Percentiles rank a stretch among this genome's conserved stretches.
Conservation (phyloP, 2,797 vertebrate species). For the Lagorchestes hirsutus region DNA sequence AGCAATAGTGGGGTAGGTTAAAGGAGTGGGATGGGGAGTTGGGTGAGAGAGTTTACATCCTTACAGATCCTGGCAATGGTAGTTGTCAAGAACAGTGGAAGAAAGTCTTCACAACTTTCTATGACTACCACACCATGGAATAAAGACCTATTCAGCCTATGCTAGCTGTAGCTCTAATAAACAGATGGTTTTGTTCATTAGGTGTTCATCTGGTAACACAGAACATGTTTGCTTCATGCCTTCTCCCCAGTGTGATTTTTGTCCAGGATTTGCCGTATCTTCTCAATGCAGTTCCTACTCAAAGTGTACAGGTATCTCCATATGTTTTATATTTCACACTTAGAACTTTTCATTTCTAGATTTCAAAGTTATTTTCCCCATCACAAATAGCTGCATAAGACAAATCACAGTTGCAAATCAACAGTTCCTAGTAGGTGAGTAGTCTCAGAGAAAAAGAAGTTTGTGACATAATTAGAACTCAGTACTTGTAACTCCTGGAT, state of each 20-base stretch:
- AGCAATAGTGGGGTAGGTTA: background rate
- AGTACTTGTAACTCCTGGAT: background rate
- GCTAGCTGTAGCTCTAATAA: background rate
- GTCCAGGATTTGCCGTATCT: background rate
- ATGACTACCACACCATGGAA: background rate
- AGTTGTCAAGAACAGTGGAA: background rate
- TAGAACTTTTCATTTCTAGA: background rate
- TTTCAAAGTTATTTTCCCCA: background rate
- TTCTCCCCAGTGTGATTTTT: background rate
- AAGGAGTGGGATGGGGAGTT: background rate
- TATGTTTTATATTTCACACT: background rate
- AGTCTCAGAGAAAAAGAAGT: background rate
- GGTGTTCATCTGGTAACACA: background rate
- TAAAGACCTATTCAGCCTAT: background rate
- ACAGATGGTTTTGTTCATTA: background rate
- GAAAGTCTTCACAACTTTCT: background rate
- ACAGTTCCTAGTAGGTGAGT: background rate
- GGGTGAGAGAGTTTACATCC: background rate
- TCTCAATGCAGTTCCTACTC: background rate
- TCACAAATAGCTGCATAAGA: background rate
- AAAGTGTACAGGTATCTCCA: background rate
- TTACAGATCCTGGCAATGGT: background rate
- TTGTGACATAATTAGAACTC: background rate
- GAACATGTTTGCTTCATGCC: background rate
- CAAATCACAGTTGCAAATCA: background rate